Evolutionary conservation across 2,888 invertebrate species (phyloP).

Genomic region (Agrypnus murinus): DNA sequence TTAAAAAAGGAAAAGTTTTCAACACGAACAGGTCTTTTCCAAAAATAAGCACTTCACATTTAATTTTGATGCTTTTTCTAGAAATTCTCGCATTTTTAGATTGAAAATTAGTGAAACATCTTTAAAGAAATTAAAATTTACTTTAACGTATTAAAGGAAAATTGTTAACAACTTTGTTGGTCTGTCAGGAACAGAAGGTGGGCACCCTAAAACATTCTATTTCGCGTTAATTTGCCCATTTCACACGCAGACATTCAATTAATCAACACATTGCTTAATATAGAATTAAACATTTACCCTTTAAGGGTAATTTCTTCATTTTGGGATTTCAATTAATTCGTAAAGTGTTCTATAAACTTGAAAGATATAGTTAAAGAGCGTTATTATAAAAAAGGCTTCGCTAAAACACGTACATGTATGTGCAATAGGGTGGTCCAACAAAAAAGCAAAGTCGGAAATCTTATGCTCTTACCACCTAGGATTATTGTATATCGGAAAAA

Average conservation of each 20-base stretch:
- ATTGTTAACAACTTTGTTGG: slow-evolving; percentile 15
- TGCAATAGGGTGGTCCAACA: no score
- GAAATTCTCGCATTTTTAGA: neutral
- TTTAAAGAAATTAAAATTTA: neutral
- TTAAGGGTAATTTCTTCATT: neutral
- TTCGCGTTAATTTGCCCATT: slow-evolving; percentile 46
- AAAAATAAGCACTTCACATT: neutral
- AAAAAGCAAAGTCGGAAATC: no score
- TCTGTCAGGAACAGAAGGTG: slow-evolving; percentile 38
- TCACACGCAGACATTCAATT: slow-evolving; percentile 48
- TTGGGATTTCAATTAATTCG: no score
- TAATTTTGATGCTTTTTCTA: neutral
- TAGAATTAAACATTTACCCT: slow-evolving; percentile 53
- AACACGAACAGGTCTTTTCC: neutral
- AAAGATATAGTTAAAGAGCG: no score
- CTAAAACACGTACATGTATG: no score
- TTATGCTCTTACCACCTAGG: no score
- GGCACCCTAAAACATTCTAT: slow-evolving; percentile 37
- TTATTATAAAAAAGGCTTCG: no score
- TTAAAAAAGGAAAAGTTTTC: neutral
- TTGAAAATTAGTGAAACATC: neutral
- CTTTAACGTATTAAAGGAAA: neutral
- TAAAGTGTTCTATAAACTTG: no score
- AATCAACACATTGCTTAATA: slow-evolving; percentile 36
- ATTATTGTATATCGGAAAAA: no score